A percentile compares a stretch with the other conserved stretches of the same genome.
These are phyloP conservation scores for Pangasius mekongensis DNA, from an alignment of 2,797 vertebrate species.

Conservation along the genomic window DNA sequence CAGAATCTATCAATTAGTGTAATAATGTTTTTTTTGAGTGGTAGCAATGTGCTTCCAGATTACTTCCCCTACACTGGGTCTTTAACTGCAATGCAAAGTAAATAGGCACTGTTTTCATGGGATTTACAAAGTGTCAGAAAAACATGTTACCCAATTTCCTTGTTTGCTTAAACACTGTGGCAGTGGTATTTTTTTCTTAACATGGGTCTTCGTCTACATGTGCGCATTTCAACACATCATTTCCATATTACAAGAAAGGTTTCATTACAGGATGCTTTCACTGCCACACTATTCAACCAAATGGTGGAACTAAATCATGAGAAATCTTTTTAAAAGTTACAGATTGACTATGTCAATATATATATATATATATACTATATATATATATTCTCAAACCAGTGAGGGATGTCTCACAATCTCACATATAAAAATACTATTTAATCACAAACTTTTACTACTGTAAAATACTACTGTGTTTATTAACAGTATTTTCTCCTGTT, in stretches of 20 bases:
- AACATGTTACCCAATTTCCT: slow-evolving; percentile 45
- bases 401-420: too few relatives aligned
- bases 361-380: too few relatives aligned
- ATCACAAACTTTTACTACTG: too few relatives aligned
- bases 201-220: background rate
- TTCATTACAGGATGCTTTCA: background rate
- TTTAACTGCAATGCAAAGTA: background rate
- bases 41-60: background rate
- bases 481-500: too few relatives aligned
- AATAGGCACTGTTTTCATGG: background rate
- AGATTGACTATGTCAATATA: background rate
- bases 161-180: slow-evolving; percentile 31
- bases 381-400: too few relatives aligned
- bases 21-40: background rate
- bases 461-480: too few relatives aligned
- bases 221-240: background rate
- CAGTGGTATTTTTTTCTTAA: slow-evolving; percentile 13
- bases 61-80: background rate
- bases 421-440: too few relatives aligned
- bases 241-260: background rate
- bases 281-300: background rate
- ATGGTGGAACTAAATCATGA: background rate
- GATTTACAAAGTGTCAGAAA: slow-evolving; percentile 22
- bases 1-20: background rate
- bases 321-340: background rate